These are phyloP conservation scores for Eilema griseolum DNA, from an alignment of 2,888 invertebrate genomes.

Conservation along the genomic window DNA sequence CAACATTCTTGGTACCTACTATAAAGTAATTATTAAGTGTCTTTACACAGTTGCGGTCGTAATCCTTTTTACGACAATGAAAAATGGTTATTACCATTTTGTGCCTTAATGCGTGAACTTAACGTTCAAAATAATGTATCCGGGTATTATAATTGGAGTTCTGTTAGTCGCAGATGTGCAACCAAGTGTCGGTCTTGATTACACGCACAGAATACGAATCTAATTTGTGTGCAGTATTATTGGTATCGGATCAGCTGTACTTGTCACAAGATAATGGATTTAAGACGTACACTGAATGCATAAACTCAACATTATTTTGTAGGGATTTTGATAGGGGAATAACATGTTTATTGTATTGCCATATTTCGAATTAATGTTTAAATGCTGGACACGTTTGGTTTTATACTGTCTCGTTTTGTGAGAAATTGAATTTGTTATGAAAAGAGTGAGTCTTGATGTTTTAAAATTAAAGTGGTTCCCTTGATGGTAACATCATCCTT, in stretches of 20 bases:
- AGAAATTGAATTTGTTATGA: slow-evolving; percentile 11
- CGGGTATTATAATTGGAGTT: slow-evolving; percentile 44
- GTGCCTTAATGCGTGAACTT: slow-evolving; percentile 31
- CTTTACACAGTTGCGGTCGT: slow-evolving; percentile 57
- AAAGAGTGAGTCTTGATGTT: neutral
- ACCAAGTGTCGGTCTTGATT: slow-evolving; percentile 80
- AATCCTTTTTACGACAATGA: slow-evolving; percentile 66
- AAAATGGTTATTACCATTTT: slow-evolving; percentile 28
- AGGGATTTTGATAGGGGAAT: slow-evolving; percentile 56
- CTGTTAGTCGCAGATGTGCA: slow-evolving; percentile 76
- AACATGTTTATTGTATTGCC: slow-evolving; percentile 47
- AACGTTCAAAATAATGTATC: slow-evolving; percentile 51
- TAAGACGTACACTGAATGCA: slow-evolving; percentile 65
- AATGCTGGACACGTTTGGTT: slow-evolving; percentile 32
- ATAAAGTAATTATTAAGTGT: slow-evolving; percentile 40
- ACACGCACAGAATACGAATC: slow-evolving; percentile 77
- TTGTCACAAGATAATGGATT: slow-evolving; percentile 74
- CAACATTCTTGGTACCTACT: slow-evolving; percentile 22
- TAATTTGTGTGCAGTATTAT: slow-evolving; percentile 70
- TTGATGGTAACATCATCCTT: neutral
- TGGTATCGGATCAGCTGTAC: slow-evolving; percentile 69
- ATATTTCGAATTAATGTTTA: slow-evolving; percentile 44
- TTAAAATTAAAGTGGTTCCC: neutral
- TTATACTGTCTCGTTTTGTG: slow-evolving; percentile 1
- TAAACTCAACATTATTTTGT: slow-evolving; percentile 55